A percentile compares a stretch with the other conserved stretches of the same genome.
These are phyloP conservation scores for Thalpophila matura DNA, from an alignment of 2,888 invertebrate species.

Conservation along the genomic window DNA sequence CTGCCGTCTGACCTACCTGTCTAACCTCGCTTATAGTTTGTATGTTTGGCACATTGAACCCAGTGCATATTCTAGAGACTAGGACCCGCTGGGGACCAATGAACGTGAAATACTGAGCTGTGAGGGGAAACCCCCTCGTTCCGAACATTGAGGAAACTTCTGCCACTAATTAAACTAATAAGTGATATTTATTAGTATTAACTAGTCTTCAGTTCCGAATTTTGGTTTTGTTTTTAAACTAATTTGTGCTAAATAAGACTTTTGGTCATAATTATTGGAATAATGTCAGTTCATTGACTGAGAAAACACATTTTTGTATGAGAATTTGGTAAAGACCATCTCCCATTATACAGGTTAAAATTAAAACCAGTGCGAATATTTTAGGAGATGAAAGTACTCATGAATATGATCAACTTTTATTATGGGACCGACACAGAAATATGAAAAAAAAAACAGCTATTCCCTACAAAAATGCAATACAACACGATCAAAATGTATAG, in stretches of 20 bases:
- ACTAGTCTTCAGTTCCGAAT: slow-evolving; percentile 53
- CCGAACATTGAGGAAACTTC: slow-evolving; percentile 62
- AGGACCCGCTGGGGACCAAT: slow-evolving; percentile 71
- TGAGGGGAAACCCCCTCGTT: slow-evolving; percentile 46
- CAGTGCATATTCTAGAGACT: slow-evolving; percentile 52
- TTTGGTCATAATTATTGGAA: too few relatives aligned
- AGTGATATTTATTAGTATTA: slow-evolving; percentile 77
- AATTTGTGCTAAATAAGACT: background rate
- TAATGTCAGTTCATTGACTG: too few relatives aligned
- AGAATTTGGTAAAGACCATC: too few relatives aligned
- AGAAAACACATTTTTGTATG: too few relatives aligned
- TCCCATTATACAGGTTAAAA: too few relatives aligned
- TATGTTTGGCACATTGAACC: slow-evolving; percentile 52
- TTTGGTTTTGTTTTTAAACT: slow-evolving; percentile 15
- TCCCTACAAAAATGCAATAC: too few relatives aligned
- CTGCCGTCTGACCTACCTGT: slow-evolving; percentile 6
- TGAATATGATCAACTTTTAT: too few relatives aligned
- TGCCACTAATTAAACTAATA: slow-evolving; percentile 77
- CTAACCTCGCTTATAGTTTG: slow-evolving; percentile 11
- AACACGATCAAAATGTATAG: too few relatives aligned
- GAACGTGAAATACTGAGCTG: slow-evolving; percentile 71
- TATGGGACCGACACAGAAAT: too few relatives aligned
- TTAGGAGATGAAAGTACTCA: too few relatives aligned
- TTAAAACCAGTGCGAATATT: too few relatives aligned
- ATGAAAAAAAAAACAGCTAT: too few relatives aligned